A percentile compares a stretch with the other conserved stretches of the same genome.
phyloP scores from a whole-genome alignment of 2,888 invertebrate species.

The Gibbula magus region DNA sequence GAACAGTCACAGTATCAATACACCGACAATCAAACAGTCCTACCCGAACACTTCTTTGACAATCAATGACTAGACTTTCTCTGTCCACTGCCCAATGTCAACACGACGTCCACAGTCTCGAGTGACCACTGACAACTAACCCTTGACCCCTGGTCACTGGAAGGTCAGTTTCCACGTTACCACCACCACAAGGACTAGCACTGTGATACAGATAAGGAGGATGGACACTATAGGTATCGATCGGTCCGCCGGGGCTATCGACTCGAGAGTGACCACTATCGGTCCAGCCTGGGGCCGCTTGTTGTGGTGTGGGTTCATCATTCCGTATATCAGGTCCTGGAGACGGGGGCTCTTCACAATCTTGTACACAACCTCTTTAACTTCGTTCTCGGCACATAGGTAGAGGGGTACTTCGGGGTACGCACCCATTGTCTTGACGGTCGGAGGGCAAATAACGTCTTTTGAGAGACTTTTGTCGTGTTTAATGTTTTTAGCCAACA shows the following conservation, averaged over 20 bases:
- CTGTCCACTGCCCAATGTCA: no score
- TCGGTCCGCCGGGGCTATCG: background rate
- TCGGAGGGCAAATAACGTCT: background rate
- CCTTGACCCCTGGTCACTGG: background rate
- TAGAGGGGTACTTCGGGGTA: background rate
- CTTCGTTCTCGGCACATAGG: background rate
- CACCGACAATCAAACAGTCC: no score
- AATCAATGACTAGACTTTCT: no score
- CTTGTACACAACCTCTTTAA: background rate
- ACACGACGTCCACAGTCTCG: no score
- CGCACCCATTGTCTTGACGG: background rate
- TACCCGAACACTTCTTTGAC: no score
- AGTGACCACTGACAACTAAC: no score
- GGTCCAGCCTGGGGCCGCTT: background rate
- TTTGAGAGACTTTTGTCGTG: background rate
- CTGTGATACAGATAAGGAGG: background rate
- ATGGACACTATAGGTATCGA: background rate
- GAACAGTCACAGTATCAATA: no score
- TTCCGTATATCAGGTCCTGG: background rate
- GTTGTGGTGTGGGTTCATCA: background rate
- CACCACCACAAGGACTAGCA: background rate
- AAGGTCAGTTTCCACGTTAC: constrained; percentile 10
- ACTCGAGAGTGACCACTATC: background rate
- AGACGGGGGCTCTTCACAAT: background rate
- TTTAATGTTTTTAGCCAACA: background rate